A percentile compares a stretch with the other conserved stretches of the same genome.
phyloP scores from a whole-genome alignment of 2,888 invertebrate genomes.

The Glaucopsyche alexis region DNA sequence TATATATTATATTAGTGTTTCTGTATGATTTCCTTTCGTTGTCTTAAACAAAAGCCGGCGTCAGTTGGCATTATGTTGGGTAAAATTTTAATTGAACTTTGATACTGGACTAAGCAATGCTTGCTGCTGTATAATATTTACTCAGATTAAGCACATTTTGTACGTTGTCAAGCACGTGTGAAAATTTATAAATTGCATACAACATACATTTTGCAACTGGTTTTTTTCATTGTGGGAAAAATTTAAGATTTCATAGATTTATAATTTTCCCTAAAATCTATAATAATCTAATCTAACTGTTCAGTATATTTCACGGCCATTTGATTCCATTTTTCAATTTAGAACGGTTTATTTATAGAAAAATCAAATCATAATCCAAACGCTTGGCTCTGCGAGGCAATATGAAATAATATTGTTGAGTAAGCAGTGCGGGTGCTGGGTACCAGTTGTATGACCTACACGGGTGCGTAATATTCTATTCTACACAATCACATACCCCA shows the following conservation, averaged over 20 bases:
- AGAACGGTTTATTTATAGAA: not conserved
- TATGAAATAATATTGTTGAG: slow-evolving; percentile 24
- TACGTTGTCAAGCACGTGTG: not conserved
- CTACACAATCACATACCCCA: not conserved
- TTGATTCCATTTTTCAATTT: not conserved
- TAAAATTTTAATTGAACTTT: not conserved
- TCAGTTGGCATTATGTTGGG: no score
- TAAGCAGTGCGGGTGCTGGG: not conserved
- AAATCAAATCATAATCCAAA: not conserved
- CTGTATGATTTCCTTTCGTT: no score
- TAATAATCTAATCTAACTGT: no score
- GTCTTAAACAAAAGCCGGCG: no score
- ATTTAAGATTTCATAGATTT: no score
- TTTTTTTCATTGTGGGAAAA: not conserved
- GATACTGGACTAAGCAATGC: not conserved
- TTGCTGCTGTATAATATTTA: not conserved
- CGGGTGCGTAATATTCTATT: slow-evolving; percentile 16
- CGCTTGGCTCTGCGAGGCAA: not conserved
- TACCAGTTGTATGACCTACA: slow-evolving; percentile 22
- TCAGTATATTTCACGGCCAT: no score
- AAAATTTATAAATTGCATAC: not conserved
- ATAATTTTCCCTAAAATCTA: no score
- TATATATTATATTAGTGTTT: no score
- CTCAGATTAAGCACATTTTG: not conserved
- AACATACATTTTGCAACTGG: not conserved